phyloP scores from a whole-genome alignment of 1,140 invertebrate species.

The Brachionus koreanus region DNA sequence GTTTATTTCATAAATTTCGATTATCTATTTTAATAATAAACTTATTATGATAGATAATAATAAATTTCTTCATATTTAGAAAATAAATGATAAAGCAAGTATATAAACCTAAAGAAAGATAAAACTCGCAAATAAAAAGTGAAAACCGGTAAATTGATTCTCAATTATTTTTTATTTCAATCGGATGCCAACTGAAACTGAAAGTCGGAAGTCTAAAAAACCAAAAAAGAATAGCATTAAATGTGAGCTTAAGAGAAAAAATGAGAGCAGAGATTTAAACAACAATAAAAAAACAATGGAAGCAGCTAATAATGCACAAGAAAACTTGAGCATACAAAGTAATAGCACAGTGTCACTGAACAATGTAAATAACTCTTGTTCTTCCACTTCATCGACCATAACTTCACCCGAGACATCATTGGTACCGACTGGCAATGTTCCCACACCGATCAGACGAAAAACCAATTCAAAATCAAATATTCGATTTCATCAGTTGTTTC shows the following conservation, averaged over 20 bases:
- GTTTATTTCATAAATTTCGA: constrained; percentile 1
- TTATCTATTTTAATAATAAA: background rate
- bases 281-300: constrained; percentile 13
- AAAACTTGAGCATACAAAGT: background rate
- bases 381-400: constrained; percentile 9
- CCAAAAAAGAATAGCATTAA: background rate
- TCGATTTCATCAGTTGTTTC: constrained; percentile 44
- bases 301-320: background rate
- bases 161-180: background rate
- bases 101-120: background rate
- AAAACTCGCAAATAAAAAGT: background rate
- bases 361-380: constrained; percentile 18
- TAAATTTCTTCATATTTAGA: background rate
- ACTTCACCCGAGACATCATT: background rate
- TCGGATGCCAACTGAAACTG: background rate
- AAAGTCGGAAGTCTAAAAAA: background rate
- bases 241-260: background rate
- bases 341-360: constrained; percentile 11
- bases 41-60: constrained; percentile 28
- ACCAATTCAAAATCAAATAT: constrained; percentile 8
- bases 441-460: background rate
- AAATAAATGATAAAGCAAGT: background rate
- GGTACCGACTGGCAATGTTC: background rate
- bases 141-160: background rate
- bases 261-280: background rate